Evolutionary conservation across 2,888 invertebrate species (phyloP), one percentile per base, ranked within the genome.

Genomic region (Athripsodes cinereus): DNA sequence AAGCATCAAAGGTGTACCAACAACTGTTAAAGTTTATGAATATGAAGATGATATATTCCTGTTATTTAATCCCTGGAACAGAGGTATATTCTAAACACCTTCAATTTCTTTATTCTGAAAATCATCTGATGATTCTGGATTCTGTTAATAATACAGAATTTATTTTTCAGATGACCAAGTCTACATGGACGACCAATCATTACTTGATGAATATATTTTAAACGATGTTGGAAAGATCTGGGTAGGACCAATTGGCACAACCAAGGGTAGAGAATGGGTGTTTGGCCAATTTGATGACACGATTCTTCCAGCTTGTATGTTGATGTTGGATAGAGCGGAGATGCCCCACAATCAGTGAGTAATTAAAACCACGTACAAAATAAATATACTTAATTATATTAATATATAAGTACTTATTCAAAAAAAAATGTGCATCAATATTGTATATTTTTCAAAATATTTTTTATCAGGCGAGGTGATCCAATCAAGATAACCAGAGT

Each of bases 191-290:
- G 85, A 89, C 53, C 79, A 81, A 58, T 74, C 76, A 2, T 73
- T 84, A 1, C 76, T 90, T 1, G 85, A 89, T 57, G 92, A 92
- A 68, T 92, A 90, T 68, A 80, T 92, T 10, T 68, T 88, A 60
- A 88, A 85, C 61, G 92, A 92, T 68, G 84, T 87, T n/a, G 92
- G 92, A 49, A 89, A 92, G 70, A 86, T 93, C 40, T 93, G 90
- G 88, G 83, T 90, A 16, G 92, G 92, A 0, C 85, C 89, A 0
- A 81, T 83, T 66, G 85, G 84, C 58, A 82, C 83, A 44, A 83
- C 86, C 18, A 78, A 83, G 13, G 90, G 92, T n/a, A 79, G 89
- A 53, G 86, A 88, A 65, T 93, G 92, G 92, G 81, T 87, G 34
- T 92, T 85, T 68, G 92, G 90, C 0, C 92, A 92, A 75, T 90